Conservation (phyloP, 2,797 vertebrate species). For the Oryzias sinensis region DNA sequence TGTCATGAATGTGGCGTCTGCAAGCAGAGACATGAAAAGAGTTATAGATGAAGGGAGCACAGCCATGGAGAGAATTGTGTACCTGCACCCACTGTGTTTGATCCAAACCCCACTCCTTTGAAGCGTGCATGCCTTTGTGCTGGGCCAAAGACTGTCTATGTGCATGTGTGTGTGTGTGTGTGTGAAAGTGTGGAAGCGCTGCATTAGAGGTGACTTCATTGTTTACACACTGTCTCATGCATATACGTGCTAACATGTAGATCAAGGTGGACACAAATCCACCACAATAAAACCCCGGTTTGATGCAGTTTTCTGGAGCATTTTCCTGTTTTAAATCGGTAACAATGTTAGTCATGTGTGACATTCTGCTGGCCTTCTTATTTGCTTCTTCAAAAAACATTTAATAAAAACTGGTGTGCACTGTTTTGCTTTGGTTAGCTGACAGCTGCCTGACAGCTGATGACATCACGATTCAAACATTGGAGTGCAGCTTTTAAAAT, state of each 20-base stretch:
- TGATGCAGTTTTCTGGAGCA: no score
- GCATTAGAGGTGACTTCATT: slow-evolving; percentile 55
- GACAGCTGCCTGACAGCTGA: not conserved
- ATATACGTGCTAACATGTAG: slow-evolving; percentile 13
- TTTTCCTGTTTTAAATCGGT: no score
- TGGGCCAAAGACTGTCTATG: slow-evolving; percentile 49
- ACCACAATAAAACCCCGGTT: no score
- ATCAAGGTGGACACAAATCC: slow-evolving; percentile 1
- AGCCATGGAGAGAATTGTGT: slow-evolving; percentile 59
- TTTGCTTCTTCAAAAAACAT: not conserved
- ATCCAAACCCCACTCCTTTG: slow-evolving; percentile 68
- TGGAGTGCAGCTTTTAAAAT: not conserved
- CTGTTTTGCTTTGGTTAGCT: not conserved
- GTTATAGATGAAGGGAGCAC: slow-evolving; percentile 66
- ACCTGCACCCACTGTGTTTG: slow-evolving; percentile 66
- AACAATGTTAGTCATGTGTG: not conserved
- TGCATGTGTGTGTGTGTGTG: slow-evolving; percentile 13
- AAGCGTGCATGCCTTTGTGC: slow-evolving; percentile 71
- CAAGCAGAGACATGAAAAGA: slow-evolving; percentile 73
- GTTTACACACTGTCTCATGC: slow-evolving; percentile 30
- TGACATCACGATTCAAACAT: not conserved
- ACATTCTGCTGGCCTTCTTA: not conserved
- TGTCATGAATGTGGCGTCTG: slow-evolving; percentile 62
- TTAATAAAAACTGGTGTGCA: not conserved
- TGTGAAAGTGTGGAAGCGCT: slow-evolving; percentile 28